Evolutionary conservation across 2,888 invertebrate genomes (phyloP).

Genomic region (Leptinotarsa haldemani): DNA sequence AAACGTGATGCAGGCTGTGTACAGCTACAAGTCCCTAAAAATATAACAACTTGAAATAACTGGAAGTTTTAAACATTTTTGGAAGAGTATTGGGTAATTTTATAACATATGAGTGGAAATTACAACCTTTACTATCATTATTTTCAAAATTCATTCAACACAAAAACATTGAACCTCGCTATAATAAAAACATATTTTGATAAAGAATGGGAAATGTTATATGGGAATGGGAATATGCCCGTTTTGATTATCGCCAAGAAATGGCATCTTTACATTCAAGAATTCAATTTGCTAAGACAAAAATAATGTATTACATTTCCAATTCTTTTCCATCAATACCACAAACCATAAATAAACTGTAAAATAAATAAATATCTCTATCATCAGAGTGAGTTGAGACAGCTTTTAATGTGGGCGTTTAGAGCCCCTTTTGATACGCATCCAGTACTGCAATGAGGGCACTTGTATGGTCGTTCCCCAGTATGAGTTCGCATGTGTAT

Average conservation of each 20-base stretch:
- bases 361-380: slow-evolving; percentile 11
- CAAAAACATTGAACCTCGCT: too few relatives aligned
- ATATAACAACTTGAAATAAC: neutral
- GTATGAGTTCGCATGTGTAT: slow-evolving; percentile 74
- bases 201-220: too few relatives aligned
- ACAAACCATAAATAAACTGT: slow-evolving; percentile 1
- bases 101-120: too few relatives aligned
- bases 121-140: too few relatives aligned
- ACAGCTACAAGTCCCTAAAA: neutral
- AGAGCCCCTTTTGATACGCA: slow-evolving; percentile 73
- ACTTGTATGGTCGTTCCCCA: slow-evolving; percentile 72
- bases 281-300: neutral
- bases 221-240: too few relatives aligned
- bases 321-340: neutral
- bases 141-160: too few relatives aligned
- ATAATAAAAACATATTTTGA: too few relatives aligned
- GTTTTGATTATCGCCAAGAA: too few relatives aligned
- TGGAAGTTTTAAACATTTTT: neutral
- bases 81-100: too few relatives aligned
- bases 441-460: slow-evolving; percentile 70
- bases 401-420: slow-evolving; percentile 70
- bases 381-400: slow-evolving; percentile 46
- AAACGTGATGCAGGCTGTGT: neutral
- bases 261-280: neutral
- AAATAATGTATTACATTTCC: neutral